These are phyloP conservation scores for Agrochola litura DNA, from an alignment of 2,888 invertebrate species.

Conservation along the genomic window DNA sequence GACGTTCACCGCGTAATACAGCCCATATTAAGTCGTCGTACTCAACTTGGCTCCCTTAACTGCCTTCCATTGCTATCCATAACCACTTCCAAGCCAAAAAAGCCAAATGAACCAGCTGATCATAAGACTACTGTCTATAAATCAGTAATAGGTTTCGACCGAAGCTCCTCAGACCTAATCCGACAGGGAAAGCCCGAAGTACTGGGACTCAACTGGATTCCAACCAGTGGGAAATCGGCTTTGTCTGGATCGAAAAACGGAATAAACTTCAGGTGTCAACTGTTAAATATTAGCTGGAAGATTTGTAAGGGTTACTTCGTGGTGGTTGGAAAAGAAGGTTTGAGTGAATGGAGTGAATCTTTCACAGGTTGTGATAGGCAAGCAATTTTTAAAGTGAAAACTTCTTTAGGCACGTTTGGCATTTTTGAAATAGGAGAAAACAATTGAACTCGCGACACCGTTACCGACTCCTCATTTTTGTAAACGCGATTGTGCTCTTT, in stretches of 20 bases:
- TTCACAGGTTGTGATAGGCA: not conserved
- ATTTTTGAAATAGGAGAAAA: too few species aligned
- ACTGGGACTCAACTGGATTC: conserved; percentile 50
- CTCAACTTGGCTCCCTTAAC: not conserved
- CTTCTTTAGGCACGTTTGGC: too few species aligned
- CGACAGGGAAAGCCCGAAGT: conserved; percentile 51
- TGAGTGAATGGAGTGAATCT: not conserved
- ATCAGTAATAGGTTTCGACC: conserved; percentile 59
- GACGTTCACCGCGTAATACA: not conserved
- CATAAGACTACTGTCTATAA: conserved; percentile 46
- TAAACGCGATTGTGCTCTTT: too few species aligned
- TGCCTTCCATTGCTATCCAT: not conserved
- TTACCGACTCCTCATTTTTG: too few species aligned
- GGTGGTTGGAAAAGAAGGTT: not conserved
- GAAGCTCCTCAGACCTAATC: conserved; percentile 54
- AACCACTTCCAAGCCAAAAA: conserved; percentile 7
- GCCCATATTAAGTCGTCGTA: not conserved
- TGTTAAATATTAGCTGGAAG: conserved; percentile 54
- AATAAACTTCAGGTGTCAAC: conserved; percentile 64
- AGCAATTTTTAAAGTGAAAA: too few species aligned
- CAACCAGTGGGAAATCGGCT: conserved; percentile 57
- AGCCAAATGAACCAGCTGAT: conserved; percentile 22
- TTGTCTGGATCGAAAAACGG: conserved; percentile 60
- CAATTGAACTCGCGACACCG: too few species aligned
- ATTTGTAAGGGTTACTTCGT: conserved; percentile 31